phyloP scores from a whole-genome alignment of 2,113 vertebrate species.

The Cathartes aura region DNA sequence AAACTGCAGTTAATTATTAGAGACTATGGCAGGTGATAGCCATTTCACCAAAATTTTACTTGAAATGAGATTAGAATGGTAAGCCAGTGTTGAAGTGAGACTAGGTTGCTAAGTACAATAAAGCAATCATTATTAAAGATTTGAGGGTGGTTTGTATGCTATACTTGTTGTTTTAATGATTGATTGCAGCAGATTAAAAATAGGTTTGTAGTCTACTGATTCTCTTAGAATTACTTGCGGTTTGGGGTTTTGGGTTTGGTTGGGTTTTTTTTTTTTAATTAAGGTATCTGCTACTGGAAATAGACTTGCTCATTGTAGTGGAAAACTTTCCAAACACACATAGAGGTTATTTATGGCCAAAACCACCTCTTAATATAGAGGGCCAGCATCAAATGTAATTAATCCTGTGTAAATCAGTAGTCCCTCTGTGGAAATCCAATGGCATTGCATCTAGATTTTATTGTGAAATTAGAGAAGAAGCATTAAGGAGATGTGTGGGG shows the following conservation, averaged over 20 bases:
- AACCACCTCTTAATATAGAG: not conserved
- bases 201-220: not conserved
- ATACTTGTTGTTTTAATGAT: not conserved
- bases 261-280: not conserved
- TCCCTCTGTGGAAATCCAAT: not conserved
- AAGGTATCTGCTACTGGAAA: not conserved
- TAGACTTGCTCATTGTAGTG: not conserved
- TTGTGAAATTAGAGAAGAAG: not conserved
- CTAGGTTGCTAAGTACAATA: not conserved
- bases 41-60: not conserved
- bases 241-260: not conserved
- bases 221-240: not conserved
- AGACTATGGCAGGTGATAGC: not conserved
- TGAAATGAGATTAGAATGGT: not conserved
- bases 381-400: not conserved
- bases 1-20: not conserved
- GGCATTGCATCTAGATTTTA: not conserved
- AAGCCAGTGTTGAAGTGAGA: not conserved
- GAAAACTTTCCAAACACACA: not conserved
- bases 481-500: not conserved
- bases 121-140: not conserved
- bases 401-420: not conserved
- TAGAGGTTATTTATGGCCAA: not conserved
- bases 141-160: not conserved
- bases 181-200: not conserved